These are phyloP conservation scores for Schizothorax lantsangensis DNA, from an alignment of 2,797 vertebrate genomes.

Conservation along the genomic window DNA sequence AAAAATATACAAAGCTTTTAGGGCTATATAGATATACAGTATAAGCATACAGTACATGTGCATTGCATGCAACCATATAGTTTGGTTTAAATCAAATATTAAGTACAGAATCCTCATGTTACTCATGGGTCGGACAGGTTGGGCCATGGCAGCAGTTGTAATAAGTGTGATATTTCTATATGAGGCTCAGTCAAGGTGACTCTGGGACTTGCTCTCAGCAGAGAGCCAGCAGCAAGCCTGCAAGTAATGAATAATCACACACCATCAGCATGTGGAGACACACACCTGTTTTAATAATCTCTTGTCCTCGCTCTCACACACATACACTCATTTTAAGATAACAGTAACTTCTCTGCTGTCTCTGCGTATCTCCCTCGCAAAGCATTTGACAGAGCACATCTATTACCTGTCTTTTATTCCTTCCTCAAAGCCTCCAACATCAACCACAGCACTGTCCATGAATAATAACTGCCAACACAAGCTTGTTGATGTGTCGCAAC, in stretches of 20 bases:
- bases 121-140: slow-evolving; percentile 67
- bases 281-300: slow-evolving; percentile 58
- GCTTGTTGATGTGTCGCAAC: slow-evolving; percentile 41
- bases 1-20: slow-evolving; percentile 59
- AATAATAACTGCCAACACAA: slow-evolving; percentile 47
- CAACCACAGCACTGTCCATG: slow-evolving; percentile 25
- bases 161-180: slow-evolving; percentile 81
- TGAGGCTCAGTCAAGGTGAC: slow-evolving; percentile 85
- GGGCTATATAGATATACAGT: slow-evolving; percentile 76
- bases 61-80: background rate
- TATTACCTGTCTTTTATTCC: slow-evolving; percentile 49
- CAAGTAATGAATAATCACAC: slow-evolving; percentile 65
- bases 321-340: slow-evolving; percentile 65
- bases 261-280: slow-evolving; percentile 58
- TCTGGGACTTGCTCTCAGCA: slow-evolving; percentile 61
- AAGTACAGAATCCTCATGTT: slow-evolving; percentile 40
- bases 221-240: slow-evolving; percentile 59
- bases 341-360: slow-evolving; percentile 27
- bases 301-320: slow-evolving; percentile 27
- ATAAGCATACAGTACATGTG: background rate
- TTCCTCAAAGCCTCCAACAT: slow-evolving; percentile 32
- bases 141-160: slow-evolving; percentile 62
- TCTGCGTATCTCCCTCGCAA: slow-evolving; percentile 32
- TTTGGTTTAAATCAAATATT: background rate
- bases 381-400: slow-evolving; percentile 51